Base-by-base conservation (phyloP, 2,797 vertebrate species). In the Microctenopoma steveboyesi region DNA sequence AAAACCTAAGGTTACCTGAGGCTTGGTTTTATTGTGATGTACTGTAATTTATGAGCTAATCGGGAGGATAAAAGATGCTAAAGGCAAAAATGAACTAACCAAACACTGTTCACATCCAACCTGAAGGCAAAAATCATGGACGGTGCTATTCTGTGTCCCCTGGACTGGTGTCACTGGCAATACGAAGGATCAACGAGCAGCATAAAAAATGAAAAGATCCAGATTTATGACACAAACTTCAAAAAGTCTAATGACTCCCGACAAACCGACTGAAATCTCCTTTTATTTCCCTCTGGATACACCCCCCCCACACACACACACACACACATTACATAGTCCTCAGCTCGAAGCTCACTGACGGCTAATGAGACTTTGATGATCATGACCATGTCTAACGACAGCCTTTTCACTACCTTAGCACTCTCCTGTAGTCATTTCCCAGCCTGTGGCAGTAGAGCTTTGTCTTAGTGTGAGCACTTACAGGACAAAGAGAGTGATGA, bases 301-400 rank as follows among this genome's bases (percentile, higher is more conserved):
- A 5, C 12, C 27, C 45, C 55, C 55, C 37, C 39, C 47, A 65
- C 18, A 40, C 51, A 51, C 55, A 63, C 25, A 27, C 63, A n/a
- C 68, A 40, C 60, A 52, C 64, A 54, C 48, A 43, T 43, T 35
- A 11, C 22, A 65, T 45, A 49, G 69, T 69, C 27, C 58, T 59
- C 35, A 39, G 69, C 68, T 67, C 7, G 0, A 64, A 51, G 51
- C 71, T 60, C 68, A 52, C 70, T 2, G 16, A 69, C 50, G 47
- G 30, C 64, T 74, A 67, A 83, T 82, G 76, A 68, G 72, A 68
- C 70, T 78, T 77, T 86, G 76, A 90, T 78, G 83, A 76, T 86
- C 79, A 83, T 81, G 63, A 64, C 35, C 4, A 51, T 18, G 60
- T 84, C 68, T 84, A 88, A 87, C 76, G 86, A 69, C 65, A 27